Evolutionary conservation across 37 sponge, comb jelly and placozoan species (phyloP), one percentile per base, ranked within the genome.

Genomic region (Bolinopsis microptera): DNA sequence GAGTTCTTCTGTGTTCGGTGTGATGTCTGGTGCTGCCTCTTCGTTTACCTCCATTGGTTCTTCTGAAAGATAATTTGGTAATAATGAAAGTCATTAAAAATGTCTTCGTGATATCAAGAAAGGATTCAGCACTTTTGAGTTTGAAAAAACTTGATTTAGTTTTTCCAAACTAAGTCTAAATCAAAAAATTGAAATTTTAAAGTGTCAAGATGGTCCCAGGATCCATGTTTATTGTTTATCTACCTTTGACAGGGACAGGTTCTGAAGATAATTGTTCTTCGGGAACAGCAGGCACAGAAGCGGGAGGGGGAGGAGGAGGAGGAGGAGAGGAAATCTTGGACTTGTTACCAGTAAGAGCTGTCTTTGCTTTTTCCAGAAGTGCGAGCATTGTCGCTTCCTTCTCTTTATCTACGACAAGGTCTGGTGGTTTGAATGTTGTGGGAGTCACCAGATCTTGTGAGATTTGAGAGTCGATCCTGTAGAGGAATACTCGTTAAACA

Each of bases 311-410:
- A 1, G 80, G 36, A 3, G 27, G 33, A 16, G 36, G 1, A 35
- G 80, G 5, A 18, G 27, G 5, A 5, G 28, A 34, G 33, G 22
- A 18, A 16, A 32, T 2, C 3, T 22, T 16, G 18, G 35, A 21
- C 80, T 77, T 77, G 80, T 32, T 32, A 34, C 80, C 80, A 8
- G 33, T 36, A 1, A 77, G 28, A 1, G 32, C 80, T 35, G 80
- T 77, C 36, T 77, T 77, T 3, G 80, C 80, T 34, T 77, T 77
- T 1, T 77, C 33, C 3, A 77, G 80, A 32, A 77, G 80, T 1
- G 80, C 80, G 35, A 77, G 21, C 80, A 77, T 13, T 21, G 33
- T 36, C 13, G 80, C 80, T 35, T 77, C 80, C 80, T 77, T 77
- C 37, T 77, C 80, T 18, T 77, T 77, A 36, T 77, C 80, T n/a